Evolutionary conservation across 2,797 vertebrate species (phyloP), one percentile per base, ranked within the genome.

Genomic region (Chromobotia macracanthus): DNA sequence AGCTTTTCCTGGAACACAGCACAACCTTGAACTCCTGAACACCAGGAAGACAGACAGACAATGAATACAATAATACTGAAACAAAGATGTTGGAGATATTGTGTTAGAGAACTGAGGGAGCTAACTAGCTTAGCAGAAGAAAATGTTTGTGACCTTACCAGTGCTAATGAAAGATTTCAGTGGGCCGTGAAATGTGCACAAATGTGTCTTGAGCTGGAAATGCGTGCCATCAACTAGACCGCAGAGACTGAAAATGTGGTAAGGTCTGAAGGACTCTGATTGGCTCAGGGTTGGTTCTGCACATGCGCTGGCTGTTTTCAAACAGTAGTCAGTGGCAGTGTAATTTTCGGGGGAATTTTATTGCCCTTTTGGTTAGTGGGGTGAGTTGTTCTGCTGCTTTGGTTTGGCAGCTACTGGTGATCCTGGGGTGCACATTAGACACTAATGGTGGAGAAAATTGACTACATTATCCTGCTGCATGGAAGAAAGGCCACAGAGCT

Each of bases 361-460:
- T 72, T 71, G 48, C 31, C 77, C 31, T 79, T 79, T 61, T 71
- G 64, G 77, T 79, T 53, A 79, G 56, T 68, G 65, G 77, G 77
- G 77, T 72, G 77, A 79, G 61, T 60, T 58, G 55, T 46, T 64
- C 38, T 61, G 56, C 56, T 71, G 2, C 31, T 69, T 25, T 11
- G 23, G 75, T 70, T 79, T 79, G 77, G 48, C 67, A 64, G 15
- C 9, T 23, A 25, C 58, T 72, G 28, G 21, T 65, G 58, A 46
- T 21, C 77, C 68, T 64, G 65, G 58, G 77, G 68, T 18, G 7
- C 46, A 55, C 46, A 63, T 72, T 65, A 76, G 64, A 46, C 64
- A 67, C 48, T 77, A 77, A 77, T 63, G 55, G 41, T 68, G 66
- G 55, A 44, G 75, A 77, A 77, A 77, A 77, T 56, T 77, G 66